Conservation (phyloP, 2,797 vertebrate species). For the Schizopygopsis pylzovi region DNA sequence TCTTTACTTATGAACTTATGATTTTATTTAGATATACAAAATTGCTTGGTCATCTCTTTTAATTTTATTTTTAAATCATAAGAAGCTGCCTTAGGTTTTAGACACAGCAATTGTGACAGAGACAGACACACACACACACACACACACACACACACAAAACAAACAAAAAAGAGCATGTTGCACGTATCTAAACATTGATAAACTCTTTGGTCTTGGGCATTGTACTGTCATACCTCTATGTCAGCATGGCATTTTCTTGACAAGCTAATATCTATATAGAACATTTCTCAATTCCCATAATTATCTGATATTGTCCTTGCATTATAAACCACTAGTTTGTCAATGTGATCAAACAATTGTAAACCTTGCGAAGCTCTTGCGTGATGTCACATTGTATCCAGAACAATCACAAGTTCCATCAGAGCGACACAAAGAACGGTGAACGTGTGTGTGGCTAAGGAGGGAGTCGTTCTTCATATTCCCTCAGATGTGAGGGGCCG, state of each 20-base stretch:
- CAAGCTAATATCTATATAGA: constrained; percentile 23
- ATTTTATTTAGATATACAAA: neutral
- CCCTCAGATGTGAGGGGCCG: constrained; percentile 42
- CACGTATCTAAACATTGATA: neutral
- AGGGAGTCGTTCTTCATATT: constrained; percentile 50
- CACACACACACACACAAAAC: neutral
- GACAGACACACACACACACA: neutral
- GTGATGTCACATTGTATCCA: constrained; percentile 33
- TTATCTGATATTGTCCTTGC: constrained; percentile 30
- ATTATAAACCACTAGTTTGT: constrained; percentile 40
- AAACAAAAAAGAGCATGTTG: neutral
- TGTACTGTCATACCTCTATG: constrained; percentile 9
- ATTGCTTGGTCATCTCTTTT: neutral
- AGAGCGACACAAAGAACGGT: constrained; percentile 40
- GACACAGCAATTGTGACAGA: neutral
- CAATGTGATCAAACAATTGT: constrained; percentile 46
- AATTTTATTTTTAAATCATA: neutral
- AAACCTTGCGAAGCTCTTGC: constrained; percentile 6
- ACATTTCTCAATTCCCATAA: constrained; percentile 25
- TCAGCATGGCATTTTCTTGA: constrained; percentile 11
- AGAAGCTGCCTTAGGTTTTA: neutral
- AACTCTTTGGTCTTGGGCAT: constrained; percentile 1
- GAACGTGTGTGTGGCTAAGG: constrained; percentile 22
- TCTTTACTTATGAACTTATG: neutral
- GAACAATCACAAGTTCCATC: constrained; percentile 59